Conservation (phyloP, 2,113 vertebrate species). For the Mustela nigripes region DNA sequence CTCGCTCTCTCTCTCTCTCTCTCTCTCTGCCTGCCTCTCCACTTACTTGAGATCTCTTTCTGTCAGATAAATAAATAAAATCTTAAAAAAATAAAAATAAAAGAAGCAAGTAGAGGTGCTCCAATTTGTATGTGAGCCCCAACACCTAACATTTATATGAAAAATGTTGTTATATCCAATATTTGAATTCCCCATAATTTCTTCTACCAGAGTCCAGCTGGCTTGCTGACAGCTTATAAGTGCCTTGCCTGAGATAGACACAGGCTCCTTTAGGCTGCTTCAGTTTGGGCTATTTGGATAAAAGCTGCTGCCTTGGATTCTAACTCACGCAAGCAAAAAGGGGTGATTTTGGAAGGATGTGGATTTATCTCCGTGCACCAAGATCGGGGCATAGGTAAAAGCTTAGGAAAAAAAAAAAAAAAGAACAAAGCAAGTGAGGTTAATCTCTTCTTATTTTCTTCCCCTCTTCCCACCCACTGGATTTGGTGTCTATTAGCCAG, state of each 20-base stretch:
- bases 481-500: not conserved
- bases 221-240: not conserved
- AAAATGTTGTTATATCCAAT: not conserved
- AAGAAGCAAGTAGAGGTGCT: not conserved
- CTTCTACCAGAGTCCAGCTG: not conserved
- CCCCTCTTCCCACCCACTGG: not conserved
- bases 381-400: not conserved
- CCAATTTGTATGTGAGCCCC: not conserved
- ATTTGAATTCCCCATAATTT: not conserved
- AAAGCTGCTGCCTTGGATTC: not conserved
- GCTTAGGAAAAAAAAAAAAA: not conserved
- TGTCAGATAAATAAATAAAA: too few relatives aligned
- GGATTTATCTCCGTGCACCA: not conserved
- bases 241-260: not conserved
- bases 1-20: too few relatives aligned
- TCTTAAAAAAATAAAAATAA: too few relatives aligned
- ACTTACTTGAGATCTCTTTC: too few relatives aligned
- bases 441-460: not conserved
- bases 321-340: not conserved
- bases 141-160: not conserved
- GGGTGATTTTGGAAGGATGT: not conserved
- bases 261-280: not conserved
- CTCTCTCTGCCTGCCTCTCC: too few relatives aligned
- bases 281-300: not conserved
- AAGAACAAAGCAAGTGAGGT: not conserved